phyloP scores from a whole-genome alignment of 2,888 invertebrate genomes.

The Zaprionus bogoriensis region DNA sequence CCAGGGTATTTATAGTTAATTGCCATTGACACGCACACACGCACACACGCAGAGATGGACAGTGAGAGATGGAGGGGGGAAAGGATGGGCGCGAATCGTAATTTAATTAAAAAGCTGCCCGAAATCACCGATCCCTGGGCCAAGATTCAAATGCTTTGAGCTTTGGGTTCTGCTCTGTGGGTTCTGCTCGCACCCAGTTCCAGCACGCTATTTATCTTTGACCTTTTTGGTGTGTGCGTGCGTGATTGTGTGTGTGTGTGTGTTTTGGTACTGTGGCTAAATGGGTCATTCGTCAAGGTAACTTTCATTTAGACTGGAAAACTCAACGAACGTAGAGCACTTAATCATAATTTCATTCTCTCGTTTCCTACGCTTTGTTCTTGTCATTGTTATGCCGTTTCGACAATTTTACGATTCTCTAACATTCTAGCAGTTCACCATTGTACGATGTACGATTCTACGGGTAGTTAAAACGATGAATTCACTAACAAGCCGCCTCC shows the following conservation, averaged over 20 bases:
- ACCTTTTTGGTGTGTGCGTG: conserved; percentile 54
- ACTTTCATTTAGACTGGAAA: conserved; percentile 80
- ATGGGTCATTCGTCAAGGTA: conserved; percentile 82
- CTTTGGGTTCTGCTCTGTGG: conserved; percentile 9
- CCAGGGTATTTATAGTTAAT: conserved; percentile 20
- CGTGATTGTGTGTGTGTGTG: conserved; percentile 19
- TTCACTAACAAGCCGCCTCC: conserved; percentile 56
- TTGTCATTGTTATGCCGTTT: conserved; percentile 68
- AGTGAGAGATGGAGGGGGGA: not conserved
- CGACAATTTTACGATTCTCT: conserved; percentile 1
- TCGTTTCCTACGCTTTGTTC: conserved; percentile 54
- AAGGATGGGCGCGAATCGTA: conserved; percentile 41
- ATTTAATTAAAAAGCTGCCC: conserved; percentile 58
- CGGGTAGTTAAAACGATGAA: conserved; percentile 57
- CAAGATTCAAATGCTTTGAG: conserved; percentile 27
- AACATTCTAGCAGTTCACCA: not conserved
- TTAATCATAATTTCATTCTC: conserved; percentile 74
- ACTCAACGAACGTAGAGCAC: conserved; percentile 66
- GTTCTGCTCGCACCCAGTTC: not conserved
- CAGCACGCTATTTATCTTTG: conserved; percentile 64
- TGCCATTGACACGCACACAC: conserved; percentile 24
- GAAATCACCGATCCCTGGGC: conserved; percentile 34
- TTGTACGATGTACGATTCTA: conserved; percentile 32
- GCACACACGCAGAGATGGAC: not conserved
- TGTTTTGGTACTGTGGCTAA: conserved; percentile 74